phyloP scores from a whole-genome alignment of 2,888 invertebrate species.

The Camponotus fellah region DNA sequence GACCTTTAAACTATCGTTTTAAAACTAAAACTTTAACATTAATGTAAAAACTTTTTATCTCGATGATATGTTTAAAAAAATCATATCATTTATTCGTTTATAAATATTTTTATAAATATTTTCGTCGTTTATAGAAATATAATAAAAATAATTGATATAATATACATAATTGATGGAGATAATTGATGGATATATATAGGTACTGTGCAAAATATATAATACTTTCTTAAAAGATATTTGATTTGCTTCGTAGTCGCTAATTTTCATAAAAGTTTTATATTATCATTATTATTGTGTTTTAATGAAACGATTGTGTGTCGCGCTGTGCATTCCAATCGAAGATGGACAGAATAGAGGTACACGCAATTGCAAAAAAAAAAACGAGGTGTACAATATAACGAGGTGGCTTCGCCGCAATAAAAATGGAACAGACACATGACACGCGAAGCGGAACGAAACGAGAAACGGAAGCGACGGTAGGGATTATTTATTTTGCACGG shows the following conservation, averaged over 20 bases:
- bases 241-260: background rate
- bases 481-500: slow-evolving; percentile 81
- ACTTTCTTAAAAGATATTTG: background rate
- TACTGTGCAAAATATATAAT: too few relatives aligned
- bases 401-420: slow-evolving; percentile 68
- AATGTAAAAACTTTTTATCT: background rate
- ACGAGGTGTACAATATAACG: slow-evolving; percentile 62
- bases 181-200: too few relatives aligned
- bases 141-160: background rate
- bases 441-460: slow-evolving; percentile 71
- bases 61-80: background rate
- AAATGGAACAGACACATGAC: slow-evolving; percentile 66
- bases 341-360: background rate
- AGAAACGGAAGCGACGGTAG: slow-evolving; percentile 72
- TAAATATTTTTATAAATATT: slow-evolving; percentile 11
- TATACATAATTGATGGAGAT: too few relatives aligned
- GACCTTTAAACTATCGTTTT: slow-evolving; percentile 19
- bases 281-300: background rate
- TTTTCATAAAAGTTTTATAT: background rate
- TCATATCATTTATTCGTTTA: background rate
- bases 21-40: background rate
- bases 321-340: slow-evolving; percentile 15
- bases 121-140: background rate
- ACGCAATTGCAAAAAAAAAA: slow-evolving; percentile 20
- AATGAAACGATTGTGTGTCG: background rate